Base-by-base conservation (phyloP, 1,140 invertebrate genomes). In the Pogonomyrmex barbatus region DNA sequence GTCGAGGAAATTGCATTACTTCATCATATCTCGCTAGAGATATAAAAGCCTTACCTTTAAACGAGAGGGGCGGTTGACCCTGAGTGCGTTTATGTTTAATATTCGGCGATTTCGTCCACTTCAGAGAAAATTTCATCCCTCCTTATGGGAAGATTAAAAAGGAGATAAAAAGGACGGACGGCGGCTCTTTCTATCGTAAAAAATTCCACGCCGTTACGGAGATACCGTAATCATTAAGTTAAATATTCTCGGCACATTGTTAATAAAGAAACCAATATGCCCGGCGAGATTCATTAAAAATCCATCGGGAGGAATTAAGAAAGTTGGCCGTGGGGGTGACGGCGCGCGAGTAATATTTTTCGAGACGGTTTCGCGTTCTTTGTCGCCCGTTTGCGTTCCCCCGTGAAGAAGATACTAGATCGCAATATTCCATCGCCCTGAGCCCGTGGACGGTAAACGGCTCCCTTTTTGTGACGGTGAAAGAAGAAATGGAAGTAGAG, bases 351-450 rank as follows among this genome's bases (percentile, higher is more conserved):
- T 78, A 70, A 89, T 89, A 89, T 87, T 87, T 89, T 87, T 82
- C 65, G 42, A 73, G 75, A 71, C 65, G 58, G 67, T 83, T 78
- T 62, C 60, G 50, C 17, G 54, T 86, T 67, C 81, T 67, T 42
- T 78, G 76, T 62, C 42, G 17, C 36, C n/a, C 33, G 17, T 24
- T 17, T 42, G 54, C 56, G 24, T 24, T 62, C 24, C 36, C 56
- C 52, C 30, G 45, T 14, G 54, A n/a, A 60, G 67, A 39, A 77
- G 83, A 82, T 86, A 81, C 50, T 17, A 85, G 87, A 86, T 86
- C 70, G 50, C 70, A 71, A 87, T 89, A 89, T 89, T 86, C 88
- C 77, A 82, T 89, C 70, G 65, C 54, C 56, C 60, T 68, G 76
- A 83, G 63, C 71, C 68, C 76, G 87, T 33, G 56, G 60, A 86